Evolutionary conservation across 2,797 vertebrate species (phyloP).

Genomic region (Argentina silus): DNA sequence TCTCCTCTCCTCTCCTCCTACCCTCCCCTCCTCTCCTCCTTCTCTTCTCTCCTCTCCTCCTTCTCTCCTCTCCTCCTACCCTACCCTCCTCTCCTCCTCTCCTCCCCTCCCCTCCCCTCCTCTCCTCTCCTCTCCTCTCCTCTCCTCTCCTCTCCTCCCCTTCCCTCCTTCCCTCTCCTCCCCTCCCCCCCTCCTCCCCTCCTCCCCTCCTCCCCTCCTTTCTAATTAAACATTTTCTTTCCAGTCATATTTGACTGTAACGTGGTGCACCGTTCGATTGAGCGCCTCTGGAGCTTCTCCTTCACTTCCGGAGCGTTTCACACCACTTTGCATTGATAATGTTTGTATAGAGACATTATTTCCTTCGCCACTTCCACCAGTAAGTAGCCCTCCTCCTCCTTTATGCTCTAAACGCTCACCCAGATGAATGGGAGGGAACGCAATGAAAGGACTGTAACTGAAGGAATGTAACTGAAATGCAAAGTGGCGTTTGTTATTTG

Average conservation of each 20-base stretch:
- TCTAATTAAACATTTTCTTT: background rate
- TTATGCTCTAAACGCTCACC: constrained; percentile 59
- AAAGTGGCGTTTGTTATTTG: constrained; percentile 79
- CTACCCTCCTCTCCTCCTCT: constrained; percentile 6
- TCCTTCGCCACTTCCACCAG: background rate
- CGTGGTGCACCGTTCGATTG: background rate
- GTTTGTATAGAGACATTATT: background rate
- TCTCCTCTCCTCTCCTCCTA: too few relatives aligned
- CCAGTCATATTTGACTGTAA: too few relatives aligned
- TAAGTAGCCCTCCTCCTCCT: constrained; percentile 65
- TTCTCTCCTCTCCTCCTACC: too few relatives aligned
- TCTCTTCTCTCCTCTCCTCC: too few relatives aligned
- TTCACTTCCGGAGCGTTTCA: background rate
- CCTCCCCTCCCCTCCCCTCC: too few relatives aligned
- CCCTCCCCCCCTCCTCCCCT: too few relatives aligned
- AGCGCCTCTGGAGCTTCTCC: too few relatives aligned
- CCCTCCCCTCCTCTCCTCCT: too few relatives aligned
- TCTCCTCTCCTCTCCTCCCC: constrained; percentile 9
- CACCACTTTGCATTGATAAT: background rate
- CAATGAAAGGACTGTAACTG: constrained; percentile 75
- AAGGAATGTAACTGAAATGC: constrained; percentile 72
- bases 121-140: too few relatives aligned
- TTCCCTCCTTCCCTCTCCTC: too few relatives aligned
- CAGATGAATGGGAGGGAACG: constrained; percentile 57
- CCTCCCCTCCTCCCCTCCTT: too few relatives aligned